Percentiles rank a stretch among this genome's conserved stretches.
Evolutionary conservation across 2,113 vertebrate species (phyloP).

Genomic region (human (Homo sapiens)): DNA sequence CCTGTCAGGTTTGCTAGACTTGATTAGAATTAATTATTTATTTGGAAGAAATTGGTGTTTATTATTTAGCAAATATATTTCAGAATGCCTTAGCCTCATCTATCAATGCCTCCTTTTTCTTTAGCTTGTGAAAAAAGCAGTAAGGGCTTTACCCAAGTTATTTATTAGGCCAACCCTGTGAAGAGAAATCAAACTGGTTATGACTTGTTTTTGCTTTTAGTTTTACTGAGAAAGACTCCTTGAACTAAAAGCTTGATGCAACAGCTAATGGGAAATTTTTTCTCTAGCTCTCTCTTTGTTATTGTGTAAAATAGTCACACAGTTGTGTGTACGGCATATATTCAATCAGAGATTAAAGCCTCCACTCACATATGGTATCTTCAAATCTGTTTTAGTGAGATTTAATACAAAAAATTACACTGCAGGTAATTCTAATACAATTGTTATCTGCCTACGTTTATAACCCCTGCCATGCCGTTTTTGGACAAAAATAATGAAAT

Average conservation of each 20-base stretch:
- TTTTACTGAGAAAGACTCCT: background rate
- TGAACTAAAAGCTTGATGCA: background rate
- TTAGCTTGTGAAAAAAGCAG: conserved; percentile 7
- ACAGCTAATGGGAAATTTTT: background rate
- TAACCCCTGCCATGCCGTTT: conserved; percentile 32
- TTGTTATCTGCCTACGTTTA: conserved; percentile 37
- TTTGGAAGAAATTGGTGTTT: conserved; percentile 58
- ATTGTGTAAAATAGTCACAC: conserved; percentile 8
- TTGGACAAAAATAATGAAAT: conserved; percentile 66
- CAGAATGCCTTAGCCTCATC: conserved; percentile 47
- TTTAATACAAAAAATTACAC: conserved; percentile 28
- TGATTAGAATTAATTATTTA: conserved; percentile 62
- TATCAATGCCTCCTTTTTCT: conserved; percentile 9
- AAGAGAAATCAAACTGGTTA: conserved; percentile 28
- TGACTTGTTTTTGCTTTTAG: background rate
- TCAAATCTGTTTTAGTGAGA: conserved; percentile 23
- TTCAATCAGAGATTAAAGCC: conserved; percentile 36
- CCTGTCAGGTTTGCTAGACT: conserved; percentile 6
- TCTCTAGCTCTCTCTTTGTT: background rate
- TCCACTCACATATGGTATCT: background rate
- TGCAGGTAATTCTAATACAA: background rate
- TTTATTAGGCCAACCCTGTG: background rate
- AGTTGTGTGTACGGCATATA: background rate
- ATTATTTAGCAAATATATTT: conserved; percentile 69
- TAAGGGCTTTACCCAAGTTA: background rate